Base-by-base conservation (phyloP, 2,888 invertebrate genomes). In the Crocallis elinguaria region DNA sequence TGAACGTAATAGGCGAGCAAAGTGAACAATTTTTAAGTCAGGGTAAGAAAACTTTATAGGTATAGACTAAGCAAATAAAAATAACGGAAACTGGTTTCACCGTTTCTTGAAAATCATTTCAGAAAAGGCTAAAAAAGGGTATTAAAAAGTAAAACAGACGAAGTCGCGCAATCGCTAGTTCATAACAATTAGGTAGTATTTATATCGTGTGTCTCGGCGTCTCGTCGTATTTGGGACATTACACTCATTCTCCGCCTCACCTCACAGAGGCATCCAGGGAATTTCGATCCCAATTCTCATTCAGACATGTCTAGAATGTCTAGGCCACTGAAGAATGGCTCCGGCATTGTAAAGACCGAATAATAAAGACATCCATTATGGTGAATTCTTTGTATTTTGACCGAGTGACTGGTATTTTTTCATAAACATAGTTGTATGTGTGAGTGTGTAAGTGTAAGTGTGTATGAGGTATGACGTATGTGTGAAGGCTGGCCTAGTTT, bases 331-430 rank as follows among this genome's bases (percentile, higher is more conserved):
- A 27, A 35, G 41, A 17, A 35, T 27, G 9, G 9, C 8, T 5
- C 1, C 32, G 3, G 38, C 25, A 41, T 33, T 39, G 33, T 33
- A 2, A 13, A 11, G 16, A 14, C 32, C 19, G 25, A 27, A 36
- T 21, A 27, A 36, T 21, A 21, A 12, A n/a, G 23, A 30, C 27
- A 6, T 7, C 16, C 12, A 33, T 19, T 35, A 49, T 35, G 27
- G 33, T 6, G n/a, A 14, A 49, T 36, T 30, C 14, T 33, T 36
- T 11, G 35, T 42, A 36, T 42, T 35, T 19, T 42, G 21, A 29
- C 12, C 16, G 32, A 9, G 25, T 27, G 45, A 19, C 23, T 35
- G 29, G 21, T 16, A 49, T 42, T 49, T 42, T 36, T 29, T 42
- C 25, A 48, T 39, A 37, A 37, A 4, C 21, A n/a, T 4, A 2